Percentiles rank a stretch among this genome's conserved stretches.
These are phyloP conservation scores for Sinocyclocheilus rhinocerous DNA, from an alignment of 2,113 vertebrate genomes.

Conservation along the genomic window DNA sequence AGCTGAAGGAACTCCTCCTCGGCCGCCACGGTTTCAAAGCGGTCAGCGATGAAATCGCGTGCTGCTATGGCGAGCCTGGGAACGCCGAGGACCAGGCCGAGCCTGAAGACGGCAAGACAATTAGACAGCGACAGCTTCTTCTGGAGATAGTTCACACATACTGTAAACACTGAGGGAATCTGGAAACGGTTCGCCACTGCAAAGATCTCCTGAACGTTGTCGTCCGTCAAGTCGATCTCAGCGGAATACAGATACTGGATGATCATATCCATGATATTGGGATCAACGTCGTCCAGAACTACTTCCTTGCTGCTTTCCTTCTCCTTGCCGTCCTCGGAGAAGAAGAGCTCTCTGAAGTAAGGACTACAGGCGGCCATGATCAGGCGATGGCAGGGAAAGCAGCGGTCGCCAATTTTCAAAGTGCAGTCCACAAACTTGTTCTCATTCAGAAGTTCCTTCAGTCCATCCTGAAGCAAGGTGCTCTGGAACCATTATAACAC, in stretches of 20 bases:
- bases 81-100: conserved; percentile 93
- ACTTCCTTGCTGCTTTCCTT: conserved; percentile 86
- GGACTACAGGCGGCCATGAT: conserved; percentile 98
- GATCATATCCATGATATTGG: conserved; percentile 87
- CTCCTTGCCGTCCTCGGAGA: conserved; percentile 91
- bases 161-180: conserved; percentile 83
- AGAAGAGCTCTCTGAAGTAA: conserved; percentile 97
- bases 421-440: conserved; percentile 98
- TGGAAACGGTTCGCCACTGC: conserved; percentile 95
- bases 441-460: conserved; percentile 96
- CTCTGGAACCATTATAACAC: conserved; percentile 83
- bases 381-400: conserved; percentile 92
- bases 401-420: conserved; percentile 92
- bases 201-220: conserved; percentile 96
- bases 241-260: conserved; percentile 95
- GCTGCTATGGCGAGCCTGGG: conserved; percentile 89
- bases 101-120: conserved; percentile 92
- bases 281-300: conserved; percentile 89
- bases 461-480: conserved; percentile 96
- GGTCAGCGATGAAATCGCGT: conserved; percentile 92
- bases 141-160: conserved; percentile 96
- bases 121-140: conserved; percentile 88
- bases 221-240: conserved; percentile 92
- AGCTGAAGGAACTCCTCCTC: conserved; percentile 95
- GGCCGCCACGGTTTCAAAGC: conserved; percentile 85